Base-by-base conservation (phyloP, 2,888 invertebrate species). In the Mesochorus sp. region DNA sequence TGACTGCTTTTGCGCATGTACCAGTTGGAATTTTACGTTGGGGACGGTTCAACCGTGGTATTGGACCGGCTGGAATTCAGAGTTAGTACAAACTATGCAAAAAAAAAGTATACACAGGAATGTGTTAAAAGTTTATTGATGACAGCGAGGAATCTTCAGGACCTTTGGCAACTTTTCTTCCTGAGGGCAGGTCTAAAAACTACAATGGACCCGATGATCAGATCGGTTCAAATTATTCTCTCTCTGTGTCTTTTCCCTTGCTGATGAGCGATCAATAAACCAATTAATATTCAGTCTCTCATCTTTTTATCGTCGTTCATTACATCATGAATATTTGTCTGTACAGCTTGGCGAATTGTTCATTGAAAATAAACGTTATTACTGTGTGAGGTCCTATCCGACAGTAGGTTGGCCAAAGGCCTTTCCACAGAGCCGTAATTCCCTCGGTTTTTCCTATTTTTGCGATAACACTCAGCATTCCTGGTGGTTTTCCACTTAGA, bases 301-400 rank as follows among this genome's bases (percentile, higher is more conserved):
- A n/a, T n/a, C n/a, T n/a, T n/a, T n/a, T n/a, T n/a, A n/a, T n/a
- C 5, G 26, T 28, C 5, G 19, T 37, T 24, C 6, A 44, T 70
- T 31, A 71, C 68, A 76, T 59, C 72, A 77, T 80, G 28, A 80
- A 67, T 10, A 47, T 67, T 70, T 68, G 55, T 66, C 81, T 85
- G 26, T 85, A 88, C 0, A 82, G 14, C 6, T 70, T 71, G 12
- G 84, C 79, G 8, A 95, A 92, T 89, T 95, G 94, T 87, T 95
- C 95, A 44, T 95, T 91, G 90, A 95, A 93, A 80, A 95, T 94
- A 86, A 95, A 94, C 0, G 95, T 95, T 47, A 95, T 89, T 1
- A 95, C 95, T 2, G 95, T 95, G 88, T 95, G 95, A 0, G 95
- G 95, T 3, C 95, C 95, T 14, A 95, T 91, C 66, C 95, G 92